These are phyloP conservation scores for Crambe crambe DNA, from an alignment of 37 sponge, comb jelly and placozoan genomes.

Conservation along the genomic window DNA sequence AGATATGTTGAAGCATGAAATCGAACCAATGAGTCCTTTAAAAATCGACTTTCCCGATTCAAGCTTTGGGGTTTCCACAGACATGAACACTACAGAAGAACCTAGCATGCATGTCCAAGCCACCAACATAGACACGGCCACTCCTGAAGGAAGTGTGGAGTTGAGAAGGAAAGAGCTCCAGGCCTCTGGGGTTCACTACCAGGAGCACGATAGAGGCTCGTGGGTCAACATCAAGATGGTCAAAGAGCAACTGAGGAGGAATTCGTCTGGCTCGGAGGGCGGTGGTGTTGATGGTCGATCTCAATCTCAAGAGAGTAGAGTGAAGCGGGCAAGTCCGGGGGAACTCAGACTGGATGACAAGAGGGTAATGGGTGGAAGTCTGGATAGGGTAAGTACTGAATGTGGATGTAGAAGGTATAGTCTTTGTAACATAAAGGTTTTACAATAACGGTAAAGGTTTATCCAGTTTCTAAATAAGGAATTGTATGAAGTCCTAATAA, in stretches of 20 bases:
- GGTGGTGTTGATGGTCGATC: too few species aligned
- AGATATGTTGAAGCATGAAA: not conserved
- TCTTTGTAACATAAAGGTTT: too few species aligned
- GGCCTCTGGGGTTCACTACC: not conserved
- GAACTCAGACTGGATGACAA: not conserved
- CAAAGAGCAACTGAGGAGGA: not conserved
- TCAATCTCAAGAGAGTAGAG: not conserved
- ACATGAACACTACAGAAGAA: not conserved
- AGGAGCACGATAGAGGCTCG: slow-evolving; percentile 12
- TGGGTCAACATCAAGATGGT: slow-evolving; percentile 28
- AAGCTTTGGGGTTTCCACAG: not conserved
- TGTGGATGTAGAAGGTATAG: not conserved
- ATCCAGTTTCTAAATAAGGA: too few species aligned
- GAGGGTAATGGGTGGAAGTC: slow-evolving; percentile 4
- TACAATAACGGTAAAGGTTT: too few species aligned
- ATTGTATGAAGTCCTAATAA: too few species aligned
- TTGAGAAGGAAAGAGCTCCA: not conserved
- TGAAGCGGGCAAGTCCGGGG: too few species aligned
- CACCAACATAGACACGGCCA: not conserved
- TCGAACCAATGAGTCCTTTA: slow-evolving; percentile 39
- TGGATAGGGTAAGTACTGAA: slow-evolving; percentile 24
- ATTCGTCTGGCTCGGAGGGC: not conserved
- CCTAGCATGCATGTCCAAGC: not conserved
- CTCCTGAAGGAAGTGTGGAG: not conserved
- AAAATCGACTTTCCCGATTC: not conserved